A percentile compares a stretch with the other conserved stretches of the same genome.
These are phyloP conservation scores for Tringa solitaria DNA, from an alignment of 2,113 vertebrate genomes.

Conservation along the genomic window DNA sequence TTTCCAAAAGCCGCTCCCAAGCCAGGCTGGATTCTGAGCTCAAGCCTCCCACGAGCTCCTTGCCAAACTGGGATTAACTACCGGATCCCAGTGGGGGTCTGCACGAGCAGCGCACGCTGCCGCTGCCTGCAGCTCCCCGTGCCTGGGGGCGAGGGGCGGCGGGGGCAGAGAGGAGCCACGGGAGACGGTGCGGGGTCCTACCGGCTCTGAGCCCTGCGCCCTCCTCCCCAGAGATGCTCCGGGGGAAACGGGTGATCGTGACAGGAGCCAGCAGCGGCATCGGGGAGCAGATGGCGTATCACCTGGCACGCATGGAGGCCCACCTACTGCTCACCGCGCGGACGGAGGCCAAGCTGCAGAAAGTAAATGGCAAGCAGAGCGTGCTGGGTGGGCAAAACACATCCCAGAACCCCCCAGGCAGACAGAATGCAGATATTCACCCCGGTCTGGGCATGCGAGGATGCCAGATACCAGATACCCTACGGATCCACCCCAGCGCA, in stretches of 20 bases:
- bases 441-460: rapidly evolving
- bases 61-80: rapidly evolving
- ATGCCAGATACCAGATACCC: not conserved
- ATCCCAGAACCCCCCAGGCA: not conserved
- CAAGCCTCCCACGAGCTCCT: rapidly evolving
- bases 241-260: slow-evolving; percentile 74
- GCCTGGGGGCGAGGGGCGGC: rapidly evolving
- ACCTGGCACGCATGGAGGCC: slow-evolving; percentile 76
- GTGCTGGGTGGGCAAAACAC: rapidly evolving
- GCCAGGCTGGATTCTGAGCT: not conserved
- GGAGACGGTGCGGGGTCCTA: rapidly evolving
- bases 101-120: rapidly evolving
- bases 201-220: not conserved
- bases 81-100: not conserved
- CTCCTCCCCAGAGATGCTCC: slow-evolving; percentile 72
- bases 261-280: slow-evolving; percentile 79
- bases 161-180: rapidly evolving
- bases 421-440: not conserved
- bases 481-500: rapidly evolving
- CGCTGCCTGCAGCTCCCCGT: not conserved
- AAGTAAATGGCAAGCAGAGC: slow-evolving; percentile 58
- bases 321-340: slow-evolving; percentile 73
- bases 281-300: slow-evolving; percentile 78
- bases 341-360: slow-evolving; percentile 67
- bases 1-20: not conserved